Conservation (phyloP, 2,888 invertebrate genomes). For the Aleiodes testaceus region DNA sequence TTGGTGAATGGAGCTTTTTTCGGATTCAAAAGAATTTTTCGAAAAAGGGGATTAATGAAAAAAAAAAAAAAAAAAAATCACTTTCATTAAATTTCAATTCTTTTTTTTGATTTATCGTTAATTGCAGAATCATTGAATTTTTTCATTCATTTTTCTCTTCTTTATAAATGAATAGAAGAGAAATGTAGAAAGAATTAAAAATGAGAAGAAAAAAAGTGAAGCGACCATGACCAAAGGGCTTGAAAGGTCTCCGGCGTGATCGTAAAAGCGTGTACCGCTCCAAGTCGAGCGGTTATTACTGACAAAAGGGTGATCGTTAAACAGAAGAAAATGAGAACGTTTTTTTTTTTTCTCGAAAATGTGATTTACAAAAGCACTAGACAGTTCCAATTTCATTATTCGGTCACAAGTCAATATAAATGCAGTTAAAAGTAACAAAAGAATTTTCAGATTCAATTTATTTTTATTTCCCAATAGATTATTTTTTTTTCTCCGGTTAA, state of each 20-base stretch:
- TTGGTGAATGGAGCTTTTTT: too few species aligned
- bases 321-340: constrained; percentile 39
- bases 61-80: too few species aligned
- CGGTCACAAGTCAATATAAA: constrained; percentile 20
- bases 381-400: constrained; percentile 25
- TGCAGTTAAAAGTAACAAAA: constrained; percentile 5
- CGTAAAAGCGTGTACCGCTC: constrained; percentile 37
- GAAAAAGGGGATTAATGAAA: too few species aligned
- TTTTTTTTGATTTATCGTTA: neutral
- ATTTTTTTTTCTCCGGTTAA: neutral
- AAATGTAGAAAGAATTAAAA: constrained; percentile 8
- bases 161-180: neutral
- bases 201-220: constrained; percentile 15
- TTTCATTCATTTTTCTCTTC: neutral
- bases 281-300: constrained; percentile 42
- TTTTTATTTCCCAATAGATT: constrained; percentile 9
- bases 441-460: constrained; percentile 8
- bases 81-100: too few species aligned
- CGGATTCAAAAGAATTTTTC: constrained; percentile 8
- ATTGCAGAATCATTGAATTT: neutral
- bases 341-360: too few species aligned
- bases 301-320: constrained; percentile 44
- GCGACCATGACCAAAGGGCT: constrained; percentile 40
- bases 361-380: constrained; percentile 22
- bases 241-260: constrained; percentile 40